Conservation (phyloP, 2,113 vertebrate species). For the Laticauda colubrina region DNA sequence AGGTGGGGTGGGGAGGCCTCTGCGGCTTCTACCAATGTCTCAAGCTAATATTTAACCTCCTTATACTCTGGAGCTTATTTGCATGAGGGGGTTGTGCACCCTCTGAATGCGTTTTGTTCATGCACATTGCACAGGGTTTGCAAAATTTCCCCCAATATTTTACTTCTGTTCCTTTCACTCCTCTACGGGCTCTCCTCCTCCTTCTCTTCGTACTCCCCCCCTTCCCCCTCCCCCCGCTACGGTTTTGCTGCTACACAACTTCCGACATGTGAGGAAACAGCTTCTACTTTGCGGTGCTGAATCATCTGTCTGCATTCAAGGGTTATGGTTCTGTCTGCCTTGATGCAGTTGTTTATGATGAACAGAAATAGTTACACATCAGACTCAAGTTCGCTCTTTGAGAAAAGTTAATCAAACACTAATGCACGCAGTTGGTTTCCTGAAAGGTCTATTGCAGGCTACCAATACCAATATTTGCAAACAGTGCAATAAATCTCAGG, state of each 20-base stretch:
- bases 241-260: background rate
- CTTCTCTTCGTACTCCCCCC: background rate
- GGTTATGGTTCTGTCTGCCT: fast-evolving
- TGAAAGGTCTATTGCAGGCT: background rate
- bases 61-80: background rate
- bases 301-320: background rate
- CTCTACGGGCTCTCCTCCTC: background rate
- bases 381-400: fast-evolving
- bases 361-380: background rate
- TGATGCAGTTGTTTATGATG: slow-evolving; percentile 38
- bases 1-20: background rate
- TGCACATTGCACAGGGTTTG: background rate
- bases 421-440: slow-evolving; percentile 23
- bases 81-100: too few relatives aligned
- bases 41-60: background rate
- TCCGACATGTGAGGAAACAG: background rate
- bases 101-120: background rate
- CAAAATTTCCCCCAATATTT: background rate
- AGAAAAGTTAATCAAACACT: slow-evolving; percentile 52
- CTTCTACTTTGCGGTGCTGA: background rate
- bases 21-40: background rate
- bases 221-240: background rate
- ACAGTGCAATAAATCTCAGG: slow-evolving; percentile 15
- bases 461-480: slow-evolving; percentile 21
- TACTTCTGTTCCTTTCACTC: background rate